Conservation (phyloP, 1,140 invertebrate species). For the Polyergus mexicanus region DNA sequence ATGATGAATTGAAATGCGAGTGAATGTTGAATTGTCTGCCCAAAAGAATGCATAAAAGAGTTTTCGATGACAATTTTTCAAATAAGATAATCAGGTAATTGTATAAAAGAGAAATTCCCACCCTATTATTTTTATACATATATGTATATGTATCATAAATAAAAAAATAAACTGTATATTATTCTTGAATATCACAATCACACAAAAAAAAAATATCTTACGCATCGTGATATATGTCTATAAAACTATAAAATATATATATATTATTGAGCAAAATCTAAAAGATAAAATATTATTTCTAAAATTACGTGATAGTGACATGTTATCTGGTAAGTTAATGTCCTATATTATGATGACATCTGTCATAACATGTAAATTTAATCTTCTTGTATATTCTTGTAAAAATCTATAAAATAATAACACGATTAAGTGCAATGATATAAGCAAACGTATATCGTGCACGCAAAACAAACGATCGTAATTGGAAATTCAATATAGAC, state of each 20-base stretch:
- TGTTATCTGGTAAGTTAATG: not conserved
- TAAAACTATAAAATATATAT: constrained; percentile 13
- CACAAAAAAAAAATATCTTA: not conserved
- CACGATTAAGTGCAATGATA: not conserved
- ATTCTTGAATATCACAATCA: not conserved
- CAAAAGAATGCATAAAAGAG: not conserved
- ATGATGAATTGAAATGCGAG: not conserved
- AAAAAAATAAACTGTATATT: not conserved
- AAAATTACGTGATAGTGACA: not conserved
- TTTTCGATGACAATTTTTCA: not conserved
- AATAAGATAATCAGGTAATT: not conserved
- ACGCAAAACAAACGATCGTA: constrained; percentile 15
- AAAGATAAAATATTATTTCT: not conserved
- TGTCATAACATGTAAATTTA: not conserved
- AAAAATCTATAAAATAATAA: not conserved
- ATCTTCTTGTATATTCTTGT: not conserved
- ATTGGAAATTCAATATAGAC: constrained; percentile 47
- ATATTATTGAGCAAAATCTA: not conserved
- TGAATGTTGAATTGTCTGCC: not conserved
- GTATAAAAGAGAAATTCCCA: not conserved
- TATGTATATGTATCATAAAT: not conserved
- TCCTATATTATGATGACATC: not conserved
- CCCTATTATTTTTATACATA: not conserved
- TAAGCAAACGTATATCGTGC: not conserved
- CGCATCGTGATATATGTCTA: too few species aligned